Evolutionary conservation across 2,113 vertebrate species (phyloP).

Genomic region (Vidua chalybeata): DNA sequence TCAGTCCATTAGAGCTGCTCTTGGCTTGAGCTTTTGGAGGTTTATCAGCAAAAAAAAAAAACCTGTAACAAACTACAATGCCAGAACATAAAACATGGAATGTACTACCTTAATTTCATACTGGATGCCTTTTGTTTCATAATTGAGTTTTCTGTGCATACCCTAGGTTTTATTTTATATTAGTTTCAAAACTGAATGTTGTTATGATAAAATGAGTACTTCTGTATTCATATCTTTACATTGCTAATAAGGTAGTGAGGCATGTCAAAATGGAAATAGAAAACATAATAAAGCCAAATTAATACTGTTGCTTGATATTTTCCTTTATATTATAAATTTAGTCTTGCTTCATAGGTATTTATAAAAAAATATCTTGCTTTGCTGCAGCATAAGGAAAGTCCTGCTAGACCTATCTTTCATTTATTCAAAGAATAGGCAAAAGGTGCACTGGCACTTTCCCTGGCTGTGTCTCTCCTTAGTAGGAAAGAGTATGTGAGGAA

Average conservation of each 20-base stretch:
- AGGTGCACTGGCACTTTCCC: neutral
- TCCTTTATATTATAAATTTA: neutral
- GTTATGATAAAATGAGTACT: conserved; percentile 29
- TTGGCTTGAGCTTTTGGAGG: conserved; percentile 42
- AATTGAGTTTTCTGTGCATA: conserved; percentile 47
- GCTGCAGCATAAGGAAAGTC: neutral
- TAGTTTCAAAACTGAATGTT: conserved; percentile 55
- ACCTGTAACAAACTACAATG: conserved; percentile 35
- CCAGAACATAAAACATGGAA: conserved; percentile 27
- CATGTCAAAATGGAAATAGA: neutral
- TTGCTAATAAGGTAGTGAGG: conserved; percentile 38
- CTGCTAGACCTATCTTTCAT: neutral
- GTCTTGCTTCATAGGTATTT: neutral
- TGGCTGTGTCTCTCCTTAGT: neutral
- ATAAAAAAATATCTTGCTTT: neutral
- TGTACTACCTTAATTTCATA: conserved; percentile 59
- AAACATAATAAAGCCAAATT: conserved; percentile 26
- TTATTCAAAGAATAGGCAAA: neutral
- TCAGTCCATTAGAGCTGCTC: conserved; percentile 52
- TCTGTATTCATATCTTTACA: conserved; percentile 34
- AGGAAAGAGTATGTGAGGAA: neutral
- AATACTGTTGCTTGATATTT: neutral
- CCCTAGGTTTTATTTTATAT: conserved; percentile 60
- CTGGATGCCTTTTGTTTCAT: conserved; percentile 60
- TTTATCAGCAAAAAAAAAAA: conserved; percentile 49